A percentile compares a stretch with the other conserved stretches of the same genome.
phyloP scores from a whole-genome alignment of 2,797 vertebrate species.

The Poecilia wingei region DNA sequence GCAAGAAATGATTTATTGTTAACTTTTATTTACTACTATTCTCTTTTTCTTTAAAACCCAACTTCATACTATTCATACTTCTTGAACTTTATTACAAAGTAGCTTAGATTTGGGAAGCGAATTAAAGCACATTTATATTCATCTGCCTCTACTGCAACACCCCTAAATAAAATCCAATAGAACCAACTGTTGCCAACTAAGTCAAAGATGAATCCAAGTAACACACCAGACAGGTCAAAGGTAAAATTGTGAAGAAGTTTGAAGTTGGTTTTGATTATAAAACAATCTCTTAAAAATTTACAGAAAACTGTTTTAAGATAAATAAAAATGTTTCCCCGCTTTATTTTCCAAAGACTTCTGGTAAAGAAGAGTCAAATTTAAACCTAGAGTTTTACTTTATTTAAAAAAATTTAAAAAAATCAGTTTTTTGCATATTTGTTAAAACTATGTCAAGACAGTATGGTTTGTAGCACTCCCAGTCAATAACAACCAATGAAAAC shows the following conservation, averaged over 20 bases:
- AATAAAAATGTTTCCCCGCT: not conserved
- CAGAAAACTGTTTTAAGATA: not conserved
- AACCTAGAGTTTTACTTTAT: not conserved
- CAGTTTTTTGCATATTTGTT: too few species aligned
- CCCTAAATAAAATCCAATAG: not conserved
- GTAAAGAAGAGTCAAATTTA: not conserved
- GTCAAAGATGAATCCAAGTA: not conserved
- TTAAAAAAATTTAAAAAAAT: too few species aligned
- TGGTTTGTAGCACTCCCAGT: too few species aligned
- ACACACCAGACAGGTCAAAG: not conserved
- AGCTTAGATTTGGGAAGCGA: not conserved
- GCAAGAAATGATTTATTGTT: not conserved
- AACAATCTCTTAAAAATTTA: not conserved
- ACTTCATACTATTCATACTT: not conserved
- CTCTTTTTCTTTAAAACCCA: slow-evolving; percentile 17
- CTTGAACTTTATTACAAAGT: not conserved
- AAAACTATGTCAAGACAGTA: too few species aligned
- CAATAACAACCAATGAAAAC: too few species aligned
- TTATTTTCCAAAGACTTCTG: not conserved
- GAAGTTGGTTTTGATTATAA: not conserved
- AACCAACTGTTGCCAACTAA: too few species aligned
- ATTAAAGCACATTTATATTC: not conserved
- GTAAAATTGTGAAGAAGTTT: not conserved
- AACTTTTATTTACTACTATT: not conserved
- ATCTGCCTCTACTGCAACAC: not conserved